Percentiles rank a stretch among this genome's conserved stretches.
phyloP scores from a whole-genome alignment of 2,797 vertebrate species.

The Sebastolobus altivelis region DNA sequence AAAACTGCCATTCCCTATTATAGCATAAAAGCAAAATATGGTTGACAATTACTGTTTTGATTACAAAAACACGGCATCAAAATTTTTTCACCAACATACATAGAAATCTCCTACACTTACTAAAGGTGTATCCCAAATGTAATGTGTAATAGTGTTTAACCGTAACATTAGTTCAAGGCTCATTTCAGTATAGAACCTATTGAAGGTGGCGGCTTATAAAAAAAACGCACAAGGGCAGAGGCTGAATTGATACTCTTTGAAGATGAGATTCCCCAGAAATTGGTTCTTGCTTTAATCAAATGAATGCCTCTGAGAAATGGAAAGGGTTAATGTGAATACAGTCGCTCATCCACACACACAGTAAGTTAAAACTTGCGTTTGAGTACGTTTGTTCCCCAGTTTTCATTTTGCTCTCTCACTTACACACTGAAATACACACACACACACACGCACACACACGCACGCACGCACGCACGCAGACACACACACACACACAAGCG shows the following conservation, averaged over 20 bases:
- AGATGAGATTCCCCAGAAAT: conserved; percentile 66
- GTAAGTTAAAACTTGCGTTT: conserved; percentile 27
- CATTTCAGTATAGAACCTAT: conserved; percentile 32
- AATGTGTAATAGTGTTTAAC: conserved; percentile 34
- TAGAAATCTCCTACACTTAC: neutral
- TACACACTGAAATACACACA: conserved; percentile 43
- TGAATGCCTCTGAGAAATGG: conserved; percentile 45
- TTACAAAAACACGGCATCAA: conserved; percentile 21
- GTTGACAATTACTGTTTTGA: neutral
- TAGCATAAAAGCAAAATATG: neutral
- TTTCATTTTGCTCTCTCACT: conserved; percentile 51
- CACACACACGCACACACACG: conserved; percentile 67
- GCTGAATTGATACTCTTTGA: conserved; percentile 62
- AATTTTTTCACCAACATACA: neutral
- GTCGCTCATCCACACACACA: neutral
- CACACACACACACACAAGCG: conserved; percentile 63
- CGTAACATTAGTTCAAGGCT: conserved; percentile 38
- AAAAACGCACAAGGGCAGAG: conserved; percentile 35
- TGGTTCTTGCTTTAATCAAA: conserved; percentile 66
- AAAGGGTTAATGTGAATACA: conserved; percentile 70
- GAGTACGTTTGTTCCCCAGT: conserved; percentile 36
- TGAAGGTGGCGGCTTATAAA: conserved; percentile 36
- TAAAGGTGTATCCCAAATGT: neutral
- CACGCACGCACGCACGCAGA: conserved; percentile 44
- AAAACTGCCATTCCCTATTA: neutral